Base-by-base conservation (phyloP, 2,113 vertebrate species). In the Brachypteracias leptosomus region DNA sequence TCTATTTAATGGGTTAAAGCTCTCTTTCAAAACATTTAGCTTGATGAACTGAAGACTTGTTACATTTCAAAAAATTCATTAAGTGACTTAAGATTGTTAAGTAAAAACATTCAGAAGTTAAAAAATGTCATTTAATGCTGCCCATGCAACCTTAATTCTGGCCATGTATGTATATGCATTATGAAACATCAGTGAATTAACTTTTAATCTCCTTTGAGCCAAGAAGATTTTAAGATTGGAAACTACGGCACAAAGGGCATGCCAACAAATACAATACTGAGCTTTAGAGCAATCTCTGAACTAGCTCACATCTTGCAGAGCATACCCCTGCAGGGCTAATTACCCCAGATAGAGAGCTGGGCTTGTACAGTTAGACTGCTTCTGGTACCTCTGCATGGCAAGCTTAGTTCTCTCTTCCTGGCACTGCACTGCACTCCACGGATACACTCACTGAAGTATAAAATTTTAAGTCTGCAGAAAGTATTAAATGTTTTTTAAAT, bases 121-220 rank as follows among this genome's bases (percentile, higher is more conserved):
- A 71, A 92, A 95, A 90, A 84, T 38, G 61, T 67, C 79, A 78
- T 77, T 88, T 93, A 91, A 88, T 68, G 76, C 84, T 72, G 89
- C 35, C 90, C 11, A 1, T 80, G 59, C 47, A 88, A 93, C 85
- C 85, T 83, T 90, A 89, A 93, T 90, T 92, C 93, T 3, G 4
- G 51, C n/a, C 5, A 2, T 46, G 66, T 75, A 47, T 55, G 61
- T 63, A 59, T 84, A 75, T 25, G 31, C 21, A 12, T 62, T 93
- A 87, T 44, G 91, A 96, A 97, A 93, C 80, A 93, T 61, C 73
- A 84, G 36, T 49, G 89, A 96, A 96, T 96, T 96, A 93, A 96
- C 95, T 95, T 96, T 95, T 93, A 96, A 93, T 96, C 95, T 96
- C 85, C 73, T 95, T 80, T 68, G 68, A 93, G 88, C 92, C 80